Evolutionary conservation across 1,140 invertebrate species (phyloP), one percentile per base, ranked within the genome.

Genomic region (Solenopsis fugax): DNA sequence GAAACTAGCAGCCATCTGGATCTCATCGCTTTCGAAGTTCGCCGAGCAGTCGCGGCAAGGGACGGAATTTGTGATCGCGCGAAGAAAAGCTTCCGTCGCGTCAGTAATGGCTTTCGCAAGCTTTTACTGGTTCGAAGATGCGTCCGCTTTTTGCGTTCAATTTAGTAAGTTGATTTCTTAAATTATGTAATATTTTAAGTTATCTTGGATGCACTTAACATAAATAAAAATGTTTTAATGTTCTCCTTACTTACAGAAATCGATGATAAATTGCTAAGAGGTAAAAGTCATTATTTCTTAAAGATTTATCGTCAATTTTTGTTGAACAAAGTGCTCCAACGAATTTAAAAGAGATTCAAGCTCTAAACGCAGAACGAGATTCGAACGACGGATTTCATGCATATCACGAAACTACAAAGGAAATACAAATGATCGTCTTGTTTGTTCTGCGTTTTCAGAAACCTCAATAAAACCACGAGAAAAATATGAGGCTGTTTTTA

Each of bases 1-100:
- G 58, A 80, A 81, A 76, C 84, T 78, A 50, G 56, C 56, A 67
- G 54, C 78, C 56, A 82, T 87, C 76, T 86, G 76, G 72, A 64
- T 52, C 52, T 78, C 76, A 18, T 21, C 50, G 75, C 60, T 81
- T 88, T 67, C 77, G 3, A 80, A 56, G 75, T 88, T 78, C 29
- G 52, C 37, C 29, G 4, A 48, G 29, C 18, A n/a, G 50, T 73
- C 48, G 45, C 4, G 41, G 29, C 16, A 12, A 6, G 29, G 16
- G 6, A 41, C 10, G 78, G 84, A 75, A 78, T 45, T 85, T 56
- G 67, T 50, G 76, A 86, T 82, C 80, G 52, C 52, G 7, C 37
- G 41, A 75, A 84, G 80, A 84, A 75, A 62, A 84, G 80, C 80
- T 56, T 37, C 18, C 10, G 6, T 21, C 80, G 67, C 54, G 77